Base-by-base conservation (phyloP, 1,140 invertebrate species). In the Parapsyche elsis region DNA sequence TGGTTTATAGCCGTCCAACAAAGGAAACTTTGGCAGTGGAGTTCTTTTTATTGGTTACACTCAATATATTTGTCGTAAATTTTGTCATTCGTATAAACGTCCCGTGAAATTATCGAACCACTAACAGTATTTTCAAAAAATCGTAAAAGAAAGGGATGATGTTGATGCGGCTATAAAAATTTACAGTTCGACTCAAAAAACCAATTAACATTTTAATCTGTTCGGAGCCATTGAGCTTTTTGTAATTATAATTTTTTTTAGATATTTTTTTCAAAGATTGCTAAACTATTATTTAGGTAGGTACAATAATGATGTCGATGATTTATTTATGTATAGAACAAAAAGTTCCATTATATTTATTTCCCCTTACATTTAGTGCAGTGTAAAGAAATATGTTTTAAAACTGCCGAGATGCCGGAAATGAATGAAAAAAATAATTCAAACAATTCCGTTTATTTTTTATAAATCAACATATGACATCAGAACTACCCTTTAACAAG, bases 381-480 rank as follows among this genome's bases (percentile, higher is more conserved):
- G 30, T 4, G 7, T 1, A 38, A 38, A 38, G 30, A 38, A 38
- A 53, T 14, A 53, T 14, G 49, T 53, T 1, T 53, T 53, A 53
- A 53, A 53, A 16, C 30, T 53, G 10, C 10, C 4, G 49, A 53
- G 49, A 53, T 53, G 49, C 73, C 81, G 71, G 81, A 78, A 80
- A 80, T 74, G 78, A 57, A 82, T 71, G 73, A 57, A 82, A 83
- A 83, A 83, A 49, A 49, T 70, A 76, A 83, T 79, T 83, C 79
- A 83, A 79, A 81, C 81, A 83, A 83, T 71, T 80, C 76, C 26
- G 57, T 78, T 83, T 79, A 79, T 76, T 80, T 67, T 83, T 79
- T 67, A 26, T 82, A 75, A 61, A 79, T 79, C 81, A 80, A 78
- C 81, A 78, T 83, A 82, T 82, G 79, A 83, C 79, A 83, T 80